Evolutionary conservation across 2,797 vertebrate genomes (phyloP).

Genomic region (Scyliorhinus canicula): DNA sequence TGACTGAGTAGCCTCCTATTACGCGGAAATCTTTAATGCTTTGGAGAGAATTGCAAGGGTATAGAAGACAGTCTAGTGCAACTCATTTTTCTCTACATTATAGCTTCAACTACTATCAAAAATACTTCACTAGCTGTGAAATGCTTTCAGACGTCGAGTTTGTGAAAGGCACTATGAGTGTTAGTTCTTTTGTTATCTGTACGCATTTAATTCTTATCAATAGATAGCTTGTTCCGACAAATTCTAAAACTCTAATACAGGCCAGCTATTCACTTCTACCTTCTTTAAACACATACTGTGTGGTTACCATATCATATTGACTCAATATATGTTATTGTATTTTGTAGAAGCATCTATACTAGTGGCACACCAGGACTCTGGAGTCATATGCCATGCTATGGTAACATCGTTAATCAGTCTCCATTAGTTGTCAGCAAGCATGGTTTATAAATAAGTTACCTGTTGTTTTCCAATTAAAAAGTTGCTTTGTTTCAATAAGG

Average conservation of each 20-base stretch:
- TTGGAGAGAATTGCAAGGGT: neutral
- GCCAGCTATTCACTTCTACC: neutral
- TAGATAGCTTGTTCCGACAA: neutral
- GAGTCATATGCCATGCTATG: conserved; percentile 49
- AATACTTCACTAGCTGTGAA: neutral
- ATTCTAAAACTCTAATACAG: neutral
- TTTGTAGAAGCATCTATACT: conserved; percentile 40
- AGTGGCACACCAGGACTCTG: conserved; percentile 49
- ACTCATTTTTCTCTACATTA: neutral
- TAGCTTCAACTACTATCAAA: neutral
- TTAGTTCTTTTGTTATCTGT: neutral
- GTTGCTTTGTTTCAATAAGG: neutral
- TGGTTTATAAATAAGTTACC: conserved; percentile 46
- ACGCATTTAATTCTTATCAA: neutral
- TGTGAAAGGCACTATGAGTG: neutral
- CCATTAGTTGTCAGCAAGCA: conserved; percentile 53
- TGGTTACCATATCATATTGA: neutral
- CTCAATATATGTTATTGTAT: conserved; percentile 28
- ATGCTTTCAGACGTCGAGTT: neutral
- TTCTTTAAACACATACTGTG: neutral
- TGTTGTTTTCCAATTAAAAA: conserved; percentile 49
- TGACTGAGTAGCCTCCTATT: neutral
- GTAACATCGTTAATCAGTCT: conserved; percentile 60
- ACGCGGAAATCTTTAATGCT: neutral
- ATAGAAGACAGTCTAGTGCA: neutral